Evolutionary conservation across 2,113 vertebrate genomes (phyloP), one percentile per base, ranked within the genome.

Genomic region (Trematocara zebra): DNA sequence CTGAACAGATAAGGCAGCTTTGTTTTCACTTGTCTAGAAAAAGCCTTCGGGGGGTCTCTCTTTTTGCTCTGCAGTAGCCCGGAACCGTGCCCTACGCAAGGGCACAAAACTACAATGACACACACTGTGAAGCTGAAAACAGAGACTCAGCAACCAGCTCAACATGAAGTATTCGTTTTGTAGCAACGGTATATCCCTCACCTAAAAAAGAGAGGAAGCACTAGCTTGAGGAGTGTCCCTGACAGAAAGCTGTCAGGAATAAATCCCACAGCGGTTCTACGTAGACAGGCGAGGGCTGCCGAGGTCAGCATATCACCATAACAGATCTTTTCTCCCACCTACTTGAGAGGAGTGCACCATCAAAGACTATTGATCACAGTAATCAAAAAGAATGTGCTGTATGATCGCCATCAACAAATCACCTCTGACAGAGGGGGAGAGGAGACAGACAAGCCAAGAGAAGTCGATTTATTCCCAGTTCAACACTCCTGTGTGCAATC

Each of bases 361-460:
- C 91, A 89, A 69, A 88, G 87, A 20, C 78, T 92, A 95, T 94
- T 82, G 95, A 96, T 95, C 82, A 57, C 67, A 6, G 85, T 84
- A 85, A 94, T 95, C 94, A 91, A 84, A 91, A 86, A 84, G 82
- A 91, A 91, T 54, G 87, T 61, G 57, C 74, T 44, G 84, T 81
- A 86, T 89, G 85, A 95, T 84, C 69, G 85, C 44, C n/a, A 40
- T 53, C 84, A 67, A 90, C 93, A 94, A 93, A 94, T 95, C 92
- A 91, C 15, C 26, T 5, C 57, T 54, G 89, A 93, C 87, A 78
- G 33, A 89, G 40, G 47, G 69, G 74, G 81, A 42, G 40, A 42
- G 44, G 51, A 78, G 82, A 89, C 81, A 78, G 83, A 86, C 81
- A 12, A 47, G 88, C 59, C 51, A 26, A 83, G 87, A 18, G 31